Base-by-base conservation (phyloP, 1,140 invertebrate species). In the Macrostomum lignano region DNA sequence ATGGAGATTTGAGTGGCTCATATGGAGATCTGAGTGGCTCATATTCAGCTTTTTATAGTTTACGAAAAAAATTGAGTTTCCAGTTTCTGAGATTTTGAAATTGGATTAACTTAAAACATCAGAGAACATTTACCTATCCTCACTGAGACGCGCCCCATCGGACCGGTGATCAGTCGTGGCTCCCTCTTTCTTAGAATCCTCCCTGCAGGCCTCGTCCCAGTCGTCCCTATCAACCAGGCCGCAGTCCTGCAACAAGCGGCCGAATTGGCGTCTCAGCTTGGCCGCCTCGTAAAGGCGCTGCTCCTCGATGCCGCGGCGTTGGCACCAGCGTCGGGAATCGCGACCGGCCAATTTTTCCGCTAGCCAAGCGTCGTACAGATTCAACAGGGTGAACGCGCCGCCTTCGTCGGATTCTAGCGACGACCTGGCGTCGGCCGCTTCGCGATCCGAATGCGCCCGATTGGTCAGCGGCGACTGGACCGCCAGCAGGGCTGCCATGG, bases 221-320 rank as follows among this genome's bases (percentile, higher is more conserved):
- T 39, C 68, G 67, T 71, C 71, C 65, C 69, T 31, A 17, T 26
- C 23, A 44, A 73, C 73, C n/a, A n/a, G n/a, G n/a, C n/a, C n/a
- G n/a, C n/a, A n/a, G n/a, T n/a, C n/a, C 55, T 72, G 65, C 21
- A 91, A 55, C 22, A 88, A 62, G 31, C 74, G 68, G 50, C 73
- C 68, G 49, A 93, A 82, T 54, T 94, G 86, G 22, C 69, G 61
- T 21, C 79, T 63, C 2, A 96, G 54, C 63, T 94, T 93, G 0
- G 72, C 81, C 44, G 86, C 73, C 60, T 93, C 84, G 47, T 91
- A 93, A 51, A 96, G 75, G 32, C 84, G 62, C 49, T 93, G 82
- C 47, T 94, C 84, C 55, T 94, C 82, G 2, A 94, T 59, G 3
- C 78, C 79, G 37, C 77, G 55, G 36, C 71, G 65, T 42, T 65